A percentile compares a stretch with the other conserved stretches of the same genome.
phyloP scores from a whole-genome alignment of 2,113 vertebrate genomes.

The Pedionomus torquatus region DNA sequence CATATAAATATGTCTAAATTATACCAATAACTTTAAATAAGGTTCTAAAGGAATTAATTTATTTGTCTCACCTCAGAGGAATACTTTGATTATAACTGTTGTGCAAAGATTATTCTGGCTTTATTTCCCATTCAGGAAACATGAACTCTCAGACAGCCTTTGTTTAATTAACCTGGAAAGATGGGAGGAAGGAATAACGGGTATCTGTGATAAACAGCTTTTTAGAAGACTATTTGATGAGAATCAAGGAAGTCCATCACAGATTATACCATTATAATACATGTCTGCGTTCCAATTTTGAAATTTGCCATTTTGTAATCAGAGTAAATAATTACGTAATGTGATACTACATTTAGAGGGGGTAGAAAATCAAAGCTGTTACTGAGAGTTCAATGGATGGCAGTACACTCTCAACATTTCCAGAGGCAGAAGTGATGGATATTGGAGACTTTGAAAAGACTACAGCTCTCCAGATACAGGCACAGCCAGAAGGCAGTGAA shows the following conservation, averaged over 20 bases:
- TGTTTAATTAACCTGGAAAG: not conserved
- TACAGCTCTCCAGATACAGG: not conserved
- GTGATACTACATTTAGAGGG: not conserved
- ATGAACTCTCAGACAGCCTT: not conserved
- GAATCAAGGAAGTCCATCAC: not conserved
- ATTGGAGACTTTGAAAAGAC: not conserved
- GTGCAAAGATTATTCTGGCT: not conserved
- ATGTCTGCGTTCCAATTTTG: not conserved
- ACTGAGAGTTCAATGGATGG: not conserved
- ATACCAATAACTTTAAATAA: not conserved
- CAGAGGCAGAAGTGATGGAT: not conserved
- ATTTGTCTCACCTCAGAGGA: not conserved
- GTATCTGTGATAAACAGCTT: not conserved
- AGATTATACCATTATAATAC: not conserved
- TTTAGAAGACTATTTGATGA: not conserved
- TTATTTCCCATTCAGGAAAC: not conserved
- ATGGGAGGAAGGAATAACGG: not conserved
- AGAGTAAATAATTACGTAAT: not conserved
- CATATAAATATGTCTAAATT: not conserved
- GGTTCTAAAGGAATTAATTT: not conserved
- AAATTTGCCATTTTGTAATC: not conserved
- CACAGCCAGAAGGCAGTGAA: not conserved
- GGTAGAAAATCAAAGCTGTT: not conserved
- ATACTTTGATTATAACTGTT: not conserved
- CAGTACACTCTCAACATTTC: not conserved